Base-by-base conservation (phyloP, 1,140 invertebrate genomes). In the Euura saliciscinereae region DNA sequence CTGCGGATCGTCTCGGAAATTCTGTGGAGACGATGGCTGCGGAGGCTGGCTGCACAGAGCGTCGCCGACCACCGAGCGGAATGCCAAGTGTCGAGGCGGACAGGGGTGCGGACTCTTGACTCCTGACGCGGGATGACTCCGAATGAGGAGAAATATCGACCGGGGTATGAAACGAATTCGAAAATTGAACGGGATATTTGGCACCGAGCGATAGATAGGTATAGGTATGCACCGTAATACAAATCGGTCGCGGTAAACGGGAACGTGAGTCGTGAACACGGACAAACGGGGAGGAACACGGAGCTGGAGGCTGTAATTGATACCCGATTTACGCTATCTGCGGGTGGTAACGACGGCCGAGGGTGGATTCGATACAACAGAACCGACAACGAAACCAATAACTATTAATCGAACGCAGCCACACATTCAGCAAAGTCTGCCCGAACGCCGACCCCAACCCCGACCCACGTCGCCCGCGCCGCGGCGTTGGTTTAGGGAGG, bases 351-450 rank as follows among this genome's bases (percentile, higher is more conserved):
- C 71, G 51, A 59, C 74, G 28, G 28, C 28, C 28, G 77, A 73
- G 73, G 69, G 70, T 68, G 73, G 68, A 70, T 67, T 42, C 66
- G 66, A 44, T 67, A 67, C 28, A 67, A 64, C 59, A 64, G 13
- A 44, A 44, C 4, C 28, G 72, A 77, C 78, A 80, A 81, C 78
- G 79, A 83, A 83, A 80, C 80, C 82, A 81, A 84, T 83, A 83
- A 84, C 82, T 84, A 85, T 85, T 83, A 85, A 84, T 85, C 82
- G 80, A 77, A 78, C 51, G 51, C 51, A 59, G 51, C 51, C 6
- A 83, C 83, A 85, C 83, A 85, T 84, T 82, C 79, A 79, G 81
- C 79, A 82, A 83, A 84, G 80, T 84, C 82, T 73, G 72, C 28
- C 28, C 28, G 28, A 28, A 28, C 28, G 28, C 28, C 28, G 28